These are phyloP conservation scores for Vespertilio murinus DNA, from an alignment of 2,797 vertebrate species.

Conservation along the genomic window DNA sequence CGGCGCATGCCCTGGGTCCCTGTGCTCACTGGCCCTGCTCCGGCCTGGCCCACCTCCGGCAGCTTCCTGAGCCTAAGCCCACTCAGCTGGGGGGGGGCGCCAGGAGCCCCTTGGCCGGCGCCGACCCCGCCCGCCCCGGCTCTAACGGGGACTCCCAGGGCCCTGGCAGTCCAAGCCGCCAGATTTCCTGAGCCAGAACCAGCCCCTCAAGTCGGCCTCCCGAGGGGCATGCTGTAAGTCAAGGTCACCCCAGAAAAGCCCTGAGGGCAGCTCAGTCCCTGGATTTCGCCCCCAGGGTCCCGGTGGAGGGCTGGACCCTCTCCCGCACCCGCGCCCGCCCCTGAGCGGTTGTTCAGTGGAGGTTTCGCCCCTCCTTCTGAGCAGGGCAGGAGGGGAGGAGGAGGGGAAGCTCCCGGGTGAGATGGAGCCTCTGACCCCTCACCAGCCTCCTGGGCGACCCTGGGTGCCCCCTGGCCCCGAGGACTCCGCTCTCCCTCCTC, in stretches of 20 bases:
- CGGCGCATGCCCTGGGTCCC: accelerated
- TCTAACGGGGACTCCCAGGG: background rate
- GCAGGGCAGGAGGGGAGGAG: too few species aligned
- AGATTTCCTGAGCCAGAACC: background rate
- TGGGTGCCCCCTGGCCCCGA: background rate
- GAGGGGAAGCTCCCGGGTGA: too few species aligned
- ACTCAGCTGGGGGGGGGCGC: background rate
- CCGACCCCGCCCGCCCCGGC: background rate
- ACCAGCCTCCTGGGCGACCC: background rate
- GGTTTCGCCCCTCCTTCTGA: too few species aligned
- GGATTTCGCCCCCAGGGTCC: background rate
- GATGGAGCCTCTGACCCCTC: background rate
- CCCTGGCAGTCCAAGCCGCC: background rate
- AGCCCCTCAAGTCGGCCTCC: background rate
- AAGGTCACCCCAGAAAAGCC: background rate
- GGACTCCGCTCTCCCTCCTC: background rate
- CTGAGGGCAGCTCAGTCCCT: background rate
- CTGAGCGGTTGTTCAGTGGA: accelerated
- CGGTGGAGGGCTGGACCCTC: background rate
- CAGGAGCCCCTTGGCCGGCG: background rate
- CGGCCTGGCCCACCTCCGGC: background rate
- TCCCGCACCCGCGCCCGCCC: background rate
- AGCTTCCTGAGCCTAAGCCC: background rate
- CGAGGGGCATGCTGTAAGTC: background rate
- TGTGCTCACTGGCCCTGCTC: background rate